Evolutionary conservation across 2,888 invertebrate species (phyloP).

Genomic region (Fragum sueziense): DNA sequence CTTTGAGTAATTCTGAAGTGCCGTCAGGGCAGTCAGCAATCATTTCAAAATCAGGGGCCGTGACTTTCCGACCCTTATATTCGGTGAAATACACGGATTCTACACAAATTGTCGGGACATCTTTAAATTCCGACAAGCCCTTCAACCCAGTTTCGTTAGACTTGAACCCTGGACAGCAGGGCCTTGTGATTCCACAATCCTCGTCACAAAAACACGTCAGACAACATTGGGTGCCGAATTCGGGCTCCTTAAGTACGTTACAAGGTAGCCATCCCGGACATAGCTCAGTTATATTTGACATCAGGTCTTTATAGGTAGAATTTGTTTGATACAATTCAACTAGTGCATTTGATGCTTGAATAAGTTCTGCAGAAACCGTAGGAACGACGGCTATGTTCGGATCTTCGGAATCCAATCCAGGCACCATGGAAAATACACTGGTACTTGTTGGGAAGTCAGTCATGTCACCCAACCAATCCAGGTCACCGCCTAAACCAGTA

Average conservation of each 20-base stretch:
- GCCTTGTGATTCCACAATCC: neutral
- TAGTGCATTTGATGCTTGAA: neutral
- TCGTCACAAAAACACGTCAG: neutral
- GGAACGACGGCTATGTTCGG: too few species aligned
- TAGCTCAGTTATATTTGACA: neutral
- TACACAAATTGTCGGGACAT: neutral
- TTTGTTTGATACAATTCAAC: neutral
- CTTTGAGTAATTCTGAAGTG: neutral
- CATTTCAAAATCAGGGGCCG: neutral
- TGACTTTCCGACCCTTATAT: neutral
- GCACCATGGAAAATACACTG: too few species aligned
- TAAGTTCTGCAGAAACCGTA: neutral
- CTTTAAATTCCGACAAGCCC: neutral
- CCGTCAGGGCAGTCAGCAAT: neutral
- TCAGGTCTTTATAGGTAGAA: neutral
- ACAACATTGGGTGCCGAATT: neutral
- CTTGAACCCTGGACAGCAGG: neutral
- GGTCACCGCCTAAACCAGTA: too few species aligned
- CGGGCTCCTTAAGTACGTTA: neutral
- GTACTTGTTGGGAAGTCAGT: too few species aligned
- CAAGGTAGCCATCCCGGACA: neutral
- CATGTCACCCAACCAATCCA: too few species aligned
- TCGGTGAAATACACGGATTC: neutral
- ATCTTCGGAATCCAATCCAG: too few species aligned
- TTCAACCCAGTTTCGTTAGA: neutral